These are phyloP conservation scores for Calliphora vicina DNA, from an alignment of 1,140 invertebrate species.

Conservation along the genomic window DNA sequence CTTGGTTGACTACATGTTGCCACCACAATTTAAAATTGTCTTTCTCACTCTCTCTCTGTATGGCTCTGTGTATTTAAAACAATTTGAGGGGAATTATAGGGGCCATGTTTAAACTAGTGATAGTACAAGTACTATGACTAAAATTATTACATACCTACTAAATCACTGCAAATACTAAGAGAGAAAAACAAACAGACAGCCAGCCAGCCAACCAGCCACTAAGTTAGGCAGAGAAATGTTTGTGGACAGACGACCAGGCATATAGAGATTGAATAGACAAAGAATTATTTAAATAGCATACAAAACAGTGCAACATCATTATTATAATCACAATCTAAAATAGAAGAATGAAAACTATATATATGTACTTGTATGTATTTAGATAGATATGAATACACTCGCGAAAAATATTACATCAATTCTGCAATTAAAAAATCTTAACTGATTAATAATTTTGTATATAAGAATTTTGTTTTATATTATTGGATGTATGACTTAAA, in stretches of 20 bases:
- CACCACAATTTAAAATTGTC: background rate
- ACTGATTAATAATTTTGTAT: too few relatives aligned
- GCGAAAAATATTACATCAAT: background rate
- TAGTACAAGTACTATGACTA: slow-evolving; percentile 5
- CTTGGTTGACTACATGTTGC: background rate
- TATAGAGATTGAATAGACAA: background rate
- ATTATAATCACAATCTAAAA: background rate
- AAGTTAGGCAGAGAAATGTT: too few relatives aligned
- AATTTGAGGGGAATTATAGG: background rate
- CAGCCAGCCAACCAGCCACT: too few relatives aligned
- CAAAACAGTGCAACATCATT: background rate
- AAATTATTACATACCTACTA: slow-evolving; percentile 6
- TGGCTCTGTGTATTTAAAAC: background rate
- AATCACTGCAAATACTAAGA: background rate
- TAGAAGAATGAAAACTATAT: background rate
- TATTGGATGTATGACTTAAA: too few relatives aligned
- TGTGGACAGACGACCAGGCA: too few relatives aligned
- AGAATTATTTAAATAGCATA: background rate
- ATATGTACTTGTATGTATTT: background rate
- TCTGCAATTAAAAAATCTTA: too few relatives aligned
- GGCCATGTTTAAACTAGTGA: background rate
- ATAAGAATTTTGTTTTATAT: too few relatives aligned
- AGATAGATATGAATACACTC: background rate
- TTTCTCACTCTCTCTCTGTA: background rate
- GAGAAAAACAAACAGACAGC: background rate